These are phyloP conservation scores for Volucella bombylans DNA, from an alignment of 2,888 invertebrate species.

Conservation along the genomic window DNA sequence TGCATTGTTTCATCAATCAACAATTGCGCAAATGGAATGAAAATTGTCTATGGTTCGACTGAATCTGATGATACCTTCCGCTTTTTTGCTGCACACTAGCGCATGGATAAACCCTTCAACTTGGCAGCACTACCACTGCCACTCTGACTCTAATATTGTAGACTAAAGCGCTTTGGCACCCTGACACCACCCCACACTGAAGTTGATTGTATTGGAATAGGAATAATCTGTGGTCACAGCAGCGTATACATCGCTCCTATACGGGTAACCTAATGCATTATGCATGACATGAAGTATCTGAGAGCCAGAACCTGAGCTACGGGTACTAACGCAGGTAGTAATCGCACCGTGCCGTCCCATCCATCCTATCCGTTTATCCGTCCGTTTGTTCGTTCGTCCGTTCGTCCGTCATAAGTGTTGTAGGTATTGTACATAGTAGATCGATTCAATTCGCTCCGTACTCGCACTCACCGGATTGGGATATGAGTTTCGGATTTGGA, in stretches of 20 bases:
- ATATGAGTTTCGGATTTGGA: constrained; percentile 71
- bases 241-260: constrained; percentile 5
- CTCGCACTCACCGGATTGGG: constrained; percentile 61
- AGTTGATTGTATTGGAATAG: constrained; percentile 24
- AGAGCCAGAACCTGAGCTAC: background rate
- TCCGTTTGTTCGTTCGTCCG: constrained; percentile 53
- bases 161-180: background rate
- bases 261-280: constrained; percentile 64
- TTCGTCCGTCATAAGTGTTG: background rate
- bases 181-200: constrained; percentile 10
- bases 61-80: constrained; percentile 43
- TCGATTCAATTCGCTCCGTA: constrained; percentile 31
- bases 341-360: too few relatives aligned
- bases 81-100: constrained; percentile 23
- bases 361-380: constrained; percentile 35
- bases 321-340: constrained; percentile 66
- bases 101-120: background rate
- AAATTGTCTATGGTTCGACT: constrained; percentile 23
- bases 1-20: constrained; percentile 62
- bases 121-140: background rate
- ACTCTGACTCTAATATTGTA: too few relatives aligned
- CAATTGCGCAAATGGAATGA: constrained; percentile 36
- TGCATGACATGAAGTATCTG: constrained; percentile 68
- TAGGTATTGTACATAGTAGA: constrained; percentile 11
- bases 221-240: constrained; percentile 61